These are phyloP conservation scores for Lampris incognitus DNA, from an alignment of 2,113 vertebrate species.

Conservation along the genomic window DNA sequence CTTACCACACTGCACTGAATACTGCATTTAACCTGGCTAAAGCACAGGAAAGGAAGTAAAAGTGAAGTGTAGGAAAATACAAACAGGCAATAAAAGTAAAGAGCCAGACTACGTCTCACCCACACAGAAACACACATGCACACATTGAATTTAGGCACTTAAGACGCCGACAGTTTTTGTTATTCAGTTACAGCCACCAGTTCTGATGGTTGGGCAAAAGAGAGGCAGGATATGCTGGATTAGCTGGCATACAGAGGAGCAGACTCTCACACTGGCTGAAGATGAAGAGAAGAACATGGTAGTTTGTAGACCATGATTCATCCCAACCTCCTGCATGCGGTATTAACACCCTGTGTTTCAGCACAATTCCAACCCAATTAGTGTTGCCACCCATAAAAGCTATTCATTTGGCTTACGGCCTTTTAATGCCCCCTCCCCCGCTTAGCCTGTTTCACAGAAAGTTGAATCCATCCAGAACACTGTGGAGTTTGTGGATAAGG, in stretches of 20 bases:
- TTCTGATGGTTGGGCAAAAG: neutral
- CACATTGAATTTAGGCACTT: neutral
- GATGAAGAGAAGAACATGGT: neutral
- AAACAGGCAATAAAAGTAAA: neutral
- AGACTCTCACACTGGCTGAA: slow-evolving; percentile 1
- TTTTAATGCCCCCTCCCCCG: neutral
- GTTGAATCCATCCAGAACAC: too few species aligned
- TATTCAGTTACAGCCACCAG: neutral
- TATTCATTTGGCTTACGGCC: too few species aligned
- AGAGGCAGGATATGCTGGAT: too few species aligned
- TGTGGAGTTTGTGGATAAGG: too few species aligned
- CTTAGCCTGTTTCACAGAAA: neutral
- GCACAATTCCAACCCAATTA: too few species aligned
- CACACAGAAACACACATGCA: neutral
- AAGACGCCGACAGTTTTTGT: too few species aligned
- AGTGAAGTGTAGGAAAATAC: neutral
- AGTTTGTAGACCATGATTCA: slow-evolving; percentile 2
- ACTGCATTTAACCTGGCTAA: slow-evolving; percentile 6
- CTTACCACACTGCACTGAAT: slow-evolving; percentile 1
- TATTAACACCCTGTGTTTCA: neutral
- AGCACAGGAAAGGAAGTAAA: neutral
- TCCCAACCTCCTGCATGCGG: neutral
- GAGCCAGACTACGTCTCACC: neutral
- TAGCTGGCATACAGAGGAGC: neutral
- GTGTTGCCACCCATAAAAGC: too few species aligned